Evolutionary conservation across 2,888 invertebrate genomes (phyloP), one percentile per base, ranked within the genome.

Genomic region (Erebia palarica): DNA sequence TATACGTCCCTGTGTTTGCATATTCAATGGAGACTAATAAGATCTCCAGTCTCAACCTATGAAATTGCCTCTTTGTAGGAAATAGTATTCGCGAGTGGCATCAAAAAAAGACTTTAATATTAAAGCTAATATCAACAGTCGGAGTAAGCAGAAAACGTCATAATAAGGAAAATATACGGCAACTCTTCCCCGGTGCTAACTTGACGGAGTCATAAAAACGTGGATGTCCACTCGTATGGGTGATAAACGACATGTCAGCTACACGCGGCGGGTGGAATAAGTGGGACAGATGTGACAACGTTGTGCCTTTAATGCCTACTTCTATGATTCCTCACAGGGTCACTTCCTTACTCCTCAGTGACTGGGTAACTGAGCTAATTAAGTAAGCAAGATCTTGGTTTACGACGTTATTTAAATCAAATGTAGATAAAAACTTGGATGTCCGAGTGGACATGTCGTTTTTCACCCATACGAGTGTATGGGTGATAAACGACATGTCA

Each of bases 401-500:
- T 27, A 2, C 27, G 4, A 27, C 27, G 4, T 4, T 27, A 27
- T 2, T 27, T 27, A 27, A 27, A 3, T 27, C 27, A 3, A 27
- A 27, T 3, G 27, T 27, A 27, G 27, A 27, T 27, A 0, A 27
- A 27, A 27, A 27, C 4, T 2, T 27, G 27, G 3, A 27, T 27
- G 27, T 27, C 71, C 73, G 68, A 67, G 68, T 71, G 36, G 72
- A 68, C 68, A 61, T 65, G 74, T 72, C 74, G n/a, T n/a, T n/a
- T n/a, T n/a, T n/a, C n/a, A n/a, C n/a, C n/a, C n/a, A n/a, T n/a
- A n/a, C n/a, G n/a, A n/a, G 68, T 71, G 36, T 68, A 65, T n/a
- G 65, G 16, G 58, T 74, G 74, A 74, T 72, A 72, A 70, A 74
- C 69, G 72, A 68, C 68, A 61, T 65, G 74, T 72, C 74, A 68